Evolutionary conservation across 2,113 vertebrate genomes (phyloP), one percentile per base, ranked within the genome.

Genomic region (Ia io): DNA sequence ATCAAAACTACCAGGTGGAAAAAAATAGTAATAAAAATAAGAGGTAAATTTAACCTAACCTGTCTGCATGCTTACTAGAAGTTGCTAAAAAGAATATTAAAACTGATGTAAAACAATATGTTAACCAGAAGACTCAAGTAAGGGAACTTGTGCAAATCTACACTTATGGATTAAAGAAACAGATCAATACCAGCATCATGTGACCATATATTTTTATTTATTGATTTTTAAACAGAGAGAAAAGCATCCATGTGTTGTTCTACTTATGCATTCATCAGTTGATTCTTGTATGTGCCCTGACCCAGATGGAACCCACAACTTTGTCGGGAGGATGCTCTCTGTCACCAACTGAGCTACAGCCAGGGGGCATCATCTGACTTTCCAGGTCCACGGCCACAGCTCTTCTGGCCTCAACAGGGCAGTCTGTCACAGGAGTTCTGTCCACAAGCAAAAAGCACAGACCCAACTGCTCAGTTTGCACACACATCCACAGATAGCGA

Each of bases 71-170:
- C 12, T 92, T 90, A 90, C 32, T 32, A 32, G 73, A 90, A 40
- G 25, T 35, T 69, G 32, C 70, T 67, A 95, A 88, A 88, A 77
- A 93, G n/a, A 94, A 47, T 83, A 30, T 69, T 70, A 37, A 42
- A 80, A 85, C 42, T 51, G 84, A 86, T 77, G 59, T 17, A 90
- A 89, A 93, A 65, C 12, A 73, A 3, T 47, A 92, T 47, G 35
- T 51, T 90, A 73, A 76, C 28, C 42, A 49, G 37, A 93, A 78
- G 78, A 95, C 40, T 92, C 56, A 85, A 90, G n/a, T 69, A 83
- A 94, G 47, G 3, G 37, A 84, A 92, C 16, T 59, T 85, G 63
- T 77, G 32, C 59, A 94, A 84, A 90, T 6, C 47, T 91, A 25
- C 4, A 1, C 69, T 88, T 74, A 90, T 14, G 20, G 25, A 85